Evolutionary conservation across 2,113 vertebrate genomes (phyloP).

Genomic region (Gymnocephalus cernua): DNA sequence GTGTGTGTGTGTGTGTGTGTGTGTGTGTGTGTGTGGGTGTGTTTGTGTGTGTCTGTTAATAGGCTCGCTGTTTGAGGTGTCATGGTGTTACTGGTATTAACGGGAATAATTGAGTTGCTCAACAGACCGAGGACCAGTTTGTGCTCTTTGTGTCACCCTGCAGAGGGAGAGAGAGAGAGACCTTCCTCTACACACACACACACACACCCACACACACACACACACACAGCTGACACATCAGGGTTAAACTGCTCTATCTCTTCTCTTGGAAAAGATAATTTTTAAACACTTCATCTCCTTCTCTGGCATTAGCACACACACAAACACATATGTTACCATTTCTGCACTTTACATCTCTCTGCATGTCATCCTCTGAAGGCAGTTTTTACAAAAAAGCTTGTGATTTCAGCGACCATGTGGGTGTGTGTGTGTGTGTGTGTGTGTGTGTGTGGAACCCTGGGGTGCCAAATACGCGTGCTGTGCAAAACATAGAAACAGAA

Average conservation of each 20-base stretch:
- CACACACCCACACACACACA: slow-evolving; percentile 13
- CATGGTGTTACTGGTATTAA: slow-evolving; percentile 71
- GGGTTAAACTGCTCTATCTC: slow-evolving; percentile 48
- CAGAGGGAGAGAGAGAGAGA: slow-evolving; percentile 13
- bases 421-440: slow-evolving; percentile 7
- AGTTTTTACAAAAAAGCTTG: background rate
- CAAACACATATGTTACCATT: slow-evolving; percentile 35
- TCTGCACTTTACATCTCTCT: slow-evolving; percentile 26
- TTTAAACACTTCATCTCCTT: slow-evolving; percentile 38
- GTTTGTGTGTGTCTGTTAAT: slow-evolving; percentile 50
- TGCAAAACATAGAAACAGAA: background rate
- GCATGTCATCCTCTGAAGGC: slow-evolving; percentile 19
- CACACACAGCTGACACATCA: slow-evolving; percentile 37
- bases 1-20: slow-evolving; percentile 11
- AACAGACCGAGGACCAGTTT: slow-evolving; percentile 72
- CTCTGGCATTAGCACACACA: slow-evolving; percentile 1
- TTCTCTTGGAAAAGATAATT: slow-evolving; percentile 55
- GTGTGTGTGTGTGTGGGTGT: slow-evolving; percentile 13
- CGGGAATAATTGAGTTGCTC: slow-evolving; percentile 78
- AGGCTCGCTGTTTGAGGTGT: slow-evolving; percentile 61
- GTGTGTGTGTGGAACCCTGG: background rate
- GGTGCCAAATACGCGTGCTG: slow-evolving; percentile 7
- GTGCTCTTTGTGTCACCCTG: slow-evolving; percentile 46
- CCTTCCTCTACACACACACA: slow-evolving; percentile 6
- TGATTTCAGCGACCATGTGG: slow-evolving; percentile 12